Evolutionary conservation across 2,113 vertebrate species (phyloP).

Genomic region (Mesitornis unicolor): DNA sequence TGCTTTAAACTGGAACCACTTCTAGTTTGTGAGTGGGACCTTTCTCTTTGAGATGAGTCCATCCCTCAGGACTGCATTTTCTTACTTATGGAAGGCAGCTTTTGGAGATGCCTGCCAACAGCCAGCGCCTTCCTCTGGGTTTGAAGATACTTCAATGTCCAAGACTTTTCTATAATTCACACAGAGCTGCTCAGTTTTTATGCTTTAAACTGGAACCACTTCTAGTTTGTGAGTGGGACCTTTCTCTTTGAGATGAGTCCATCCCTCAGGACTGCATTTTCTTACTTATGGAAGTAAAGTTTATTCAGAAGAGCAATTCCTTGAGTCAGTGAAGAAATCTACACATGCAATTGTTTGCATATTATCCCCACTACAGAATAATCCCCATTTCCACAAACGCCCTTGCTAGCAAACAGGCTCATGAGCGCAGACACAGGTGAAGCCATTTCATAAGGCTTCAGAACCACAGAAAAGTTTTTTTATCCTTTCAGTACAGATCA

Average conservation of each 20-base stretch:
- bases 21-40: not conserved
- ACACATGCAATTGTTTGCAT: fast-evolving
- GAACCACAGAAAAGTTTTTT: not conserved
- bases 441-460: not conserved
- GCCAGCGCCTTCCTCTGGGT: not conserved
- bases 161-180: not conserved
- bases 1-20: not conserved
- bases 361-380: not conserved
- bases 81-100: fast-evolving
- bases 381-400: fast-evolving
- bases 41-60: not conserved
- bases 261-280: not conserved
- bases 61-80: not conserved
- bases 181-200: not conserved
- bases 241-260: not conserved
- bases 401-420: not conserved
- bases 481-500: not conserved
- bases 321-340: too few relatives aligned
- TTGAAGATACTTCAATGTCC: not conserved
- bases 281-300: not conserved
- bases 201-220: not conserved
- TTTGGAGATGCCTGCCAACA: not conserved
- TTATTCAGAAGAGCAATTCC: not conserved
- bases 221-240: not conserved
- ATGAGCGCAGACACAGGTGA: fast-evolving